Evolutionary conservation across 2,113 vertebrate species (phyloP), one percentile per base, ranked within the genome.

Genomic region (Platysternon megacephalum): DNA sequence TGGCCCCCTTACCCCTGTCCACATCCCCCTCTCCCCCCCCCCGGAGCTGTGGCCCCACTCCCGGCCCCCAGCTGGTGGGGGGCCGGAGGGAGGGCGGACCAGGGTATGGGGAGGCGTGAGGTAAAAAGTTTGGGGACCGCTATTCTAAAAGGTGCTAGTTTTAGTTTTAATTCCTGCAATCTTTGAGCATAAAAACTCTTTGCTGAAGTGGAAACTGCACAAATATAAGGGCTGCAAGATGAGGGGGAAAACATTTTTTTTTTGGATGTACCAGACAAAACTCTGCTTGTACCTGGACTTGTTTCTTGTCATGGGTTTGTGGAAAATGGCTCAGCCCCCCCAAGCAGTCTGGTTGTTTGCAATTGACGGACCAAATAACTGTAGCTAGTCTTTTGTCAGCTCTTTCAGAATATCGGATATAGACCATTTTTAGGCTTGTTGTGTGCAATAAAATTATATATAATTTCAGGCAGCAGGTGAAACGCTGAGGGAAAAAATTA

Each of bases 401-500:
- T 93, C 90, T 93, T 89, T 93, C 94, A 86, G 86, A 80, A 16
- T 55, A 46, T 24, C 84, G 79, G 94, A 95, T 96, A 85, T 46
- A 88, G 89, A 32, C 89, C 61, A 46, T 82, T 93, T 91, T 93
- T 42, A 87, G 82, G 39, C 80, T 86, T 89, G 7, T 82, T 93
- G 61, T 82, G 84, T 90, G 42, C 72, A 55, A 82, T 51, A 86
- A 94, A 93, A 2, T 1, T 46, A 86, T 17, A 49, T 84, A 56
- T 46, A 93, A 81, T 78, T 97, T 96, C 46, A 87, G 85, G 89
- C 86, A 94, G 88, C 87, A 96, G 92, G 91, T 58, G 92, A 97
- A 97, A 85, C 65, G 84, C 58, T 29, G 42, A 91, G 81, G 42
- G 88, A n/a, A 93, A 96, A 87, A 80, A 87, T 79, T 72, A 78